Conservation (phyloP, 53 echinoderm and acorn worm genomes). For the Echinometra lucunter region DNA sequence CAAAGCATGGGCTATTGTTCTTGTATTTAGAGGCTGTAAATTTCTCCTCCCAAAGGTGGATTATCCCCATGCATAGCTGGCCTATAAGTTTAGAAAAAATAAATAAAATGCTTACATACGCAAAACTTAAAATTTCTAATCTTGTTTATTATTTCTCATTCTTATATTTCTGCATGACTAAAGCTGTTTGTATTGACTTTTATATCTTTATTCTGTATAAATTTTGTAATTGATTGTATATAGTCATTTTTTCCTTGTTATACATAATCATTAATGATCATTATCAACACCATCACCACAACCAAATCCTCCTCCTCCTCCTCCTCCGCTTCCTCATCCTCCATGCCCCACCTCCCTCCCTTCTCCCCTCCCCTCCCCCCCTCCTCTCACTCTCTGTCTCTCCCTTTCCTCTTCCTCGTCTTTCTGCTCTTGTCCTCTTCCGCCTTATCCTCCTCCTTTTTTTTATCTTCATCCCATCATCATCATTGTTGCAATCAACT, state of each 20-base stretch:
- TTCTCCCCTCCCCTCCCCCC: not conserved
- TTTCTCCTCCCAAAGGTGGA: too few species aligned
- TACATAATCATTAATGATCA: constrained; percentile 7
- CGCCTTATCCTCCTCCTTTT: not conserved
- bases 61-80: too few species aligned
- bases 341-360: not conserved
- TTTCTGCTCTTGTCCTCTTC: not conserved
- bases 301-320: not conserved
- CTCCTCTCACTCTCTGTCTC: not conserved
- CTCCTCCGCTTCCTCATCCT: not conserved
- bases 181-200: not conserved
- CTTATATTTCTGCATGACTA: not conserved
- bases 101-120: too few species aligned
- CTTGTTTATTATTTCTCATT: too few species aligned
- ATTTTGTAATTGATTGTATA: too few species aligned
- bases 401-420: not conserved
- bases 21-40: too few species aligned
- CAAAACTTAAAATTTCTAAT: too few species aligned
- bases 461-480: not conserved
- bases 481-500: not conserved
- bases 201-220: too few species aligned
- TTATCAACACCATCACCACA: not conserved
- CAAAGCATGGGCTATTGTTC: too few species aligned
- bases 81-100: too few species aligned
- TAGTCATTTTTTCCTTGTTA: too few species aligned